A percentile compares a stretch with the other conserved stretches of the same genome.
Evolutionary conservation across 2,888 invertebrate genomes (phyloP).

Genomic region (Caenorhabditis sulstoni): DNA sequence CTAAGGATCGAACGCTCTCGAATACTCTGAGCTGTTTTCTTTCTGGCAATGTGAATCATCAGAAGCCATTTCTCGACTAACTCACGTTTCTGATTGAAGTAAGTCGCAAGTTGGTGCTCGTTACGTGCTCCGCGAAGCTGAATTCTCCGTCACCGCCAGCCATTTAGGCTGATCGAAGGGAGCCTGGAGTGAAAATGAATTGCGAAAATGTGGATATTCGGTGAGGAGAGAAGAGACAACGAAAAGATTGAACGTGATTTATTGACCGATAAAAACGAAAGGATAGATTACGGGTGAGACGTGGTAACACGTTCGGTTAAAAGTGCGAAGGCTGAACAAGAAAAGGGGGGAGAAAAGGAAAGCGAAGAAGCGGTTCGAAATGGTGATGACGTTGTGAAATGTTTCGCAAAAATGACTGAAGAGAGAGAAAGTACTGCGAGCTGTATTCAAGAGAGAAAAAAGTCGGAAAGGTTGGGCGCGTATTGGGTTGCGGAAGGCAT

Average conservation of each 20-base stretch:
- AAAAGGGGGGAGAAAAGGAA: not conserved
- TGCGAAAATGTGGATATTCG: conserved; percentile 7
- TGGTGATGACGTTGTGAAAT: conserved; percentile 17
- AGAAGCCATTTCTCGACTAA: too few relatives aligned
- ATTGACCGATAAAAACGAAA: conserved; percentile 43
- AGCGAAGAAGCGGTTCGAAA: not conserved
- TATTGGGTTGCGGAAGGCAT: conserved; percentile 22
- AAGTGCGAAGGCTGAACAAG: too few relatives aligned
- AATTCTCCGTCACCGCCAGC: conserved; percentile 16
- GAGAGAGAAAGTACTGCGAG: too few relatives aligned
- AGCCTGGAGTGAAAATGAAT: conserved; percentile 13
- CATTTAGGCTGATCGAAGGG: conserved; percentile 30
- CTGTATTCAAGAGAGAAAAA: conserved; percentile 6
- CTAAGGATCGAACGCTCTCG: too few relatives aligned
- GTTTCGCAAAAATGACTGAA: conserved; percentile 31
- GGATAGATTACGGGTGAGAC: not conserved
- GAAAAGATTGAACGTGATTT: conserved; percentile 33
- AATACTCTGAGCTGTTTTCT: too few relatives aligned
- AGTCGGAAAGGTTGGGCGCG: conserved; percentile 19
- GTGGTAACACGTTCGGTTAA: conserved; percentile 6
- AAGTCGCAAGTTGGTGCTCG: conserved; percentile 64
- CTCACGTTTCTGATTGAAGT: conserved; percentile 63
- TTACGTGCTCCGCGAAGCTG: conserved; percentile 69
- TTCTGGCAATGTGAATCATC: too few relatives aligned
- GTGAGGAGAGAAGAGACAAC: conserved; percentile 6